Base-by-base conservation (phyloP, 2,797 vertebrate species). In the Champsocephalus esox region DNA sequence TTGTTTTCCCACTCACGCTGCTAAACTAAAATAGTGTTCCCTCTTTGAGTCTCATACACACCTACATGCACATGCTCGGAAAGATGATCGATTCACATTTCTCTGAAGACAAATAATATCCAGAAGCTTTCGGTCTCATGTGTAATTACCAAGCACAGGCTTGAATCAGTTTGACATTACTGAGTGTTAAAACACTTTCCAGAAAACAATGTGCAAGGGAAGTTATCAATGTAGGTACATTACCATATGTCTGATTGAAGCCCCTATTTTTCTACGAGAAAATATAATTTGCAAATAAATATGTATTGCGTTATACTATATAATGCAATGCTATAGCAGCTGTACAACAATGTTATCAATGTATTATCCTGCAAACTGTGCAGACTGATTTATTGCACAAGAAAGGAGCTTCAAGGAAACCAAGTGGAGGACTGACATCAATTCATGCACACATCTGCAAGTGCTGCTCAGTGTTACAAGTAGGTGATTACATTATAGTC, bases 1-100 rank as follows among this genome's bases (percentile, higher is more conserved):
- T 95, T 95, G 94, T 95, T 95, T 95, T 95, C 93, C 93, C 95
- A 94, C 93, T 95, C 87, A 82, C 80, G 86, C 87, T 81, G 86
- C 89, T 93, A 86, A 89, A 92, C 86, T 84, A 87, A 83, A 94
- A 92, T 90, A 90, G 83, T 85, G 89, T 86, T 83, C 61, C 80
- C 66, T 81, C 68, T 88, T 76, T 80, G 58, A 71, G 82, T 83
- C 74, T 49, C 32, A 48, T 77, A 57, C 64, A 55, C 51, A 54
- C 57, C 13, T 43, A 41, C 38, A 38, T 21, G 17, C 72, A 71
- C 66, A 64, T 34, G 66, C 44, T 70, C 41, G 58, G 61, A 64
- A 55, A 76, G 58, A 88, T 88, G 74, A 88, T 71, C 55, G 68
- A 83, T 86, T 81, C 43, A 50, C 87, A 85, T 73, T 13, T 62